phyloP scores from a whole-genome alignment of 2,888 invertebrate genomes.

The Lasioglossum pauxillum region DNA sequence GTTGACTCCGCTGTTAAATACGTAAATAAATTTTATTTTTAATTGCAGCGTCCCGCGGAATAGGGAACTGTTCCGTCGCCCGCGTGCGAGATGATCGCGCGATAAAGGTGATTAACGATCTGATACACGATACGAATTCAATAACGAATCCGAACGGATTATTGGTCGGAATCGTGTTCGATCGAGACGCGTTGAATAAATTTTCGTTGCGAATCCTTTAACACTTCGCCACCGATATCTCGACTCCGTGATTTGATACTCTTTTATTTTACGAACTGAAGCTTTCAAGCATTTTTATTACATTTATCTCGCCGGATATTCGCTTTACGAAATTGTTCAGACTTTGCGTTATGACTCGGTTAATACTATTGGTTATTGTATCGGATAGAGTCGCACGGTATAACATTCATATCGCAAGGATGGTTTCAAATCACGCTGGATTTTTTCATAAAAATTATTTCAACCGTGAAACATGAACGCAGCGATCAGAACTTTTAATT shows the following conservation, averaged over 20 bases:
- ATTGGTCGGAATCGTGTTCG: background rate
- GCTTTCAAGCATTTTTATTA: background rate
- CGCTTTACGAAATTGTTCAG: background rate
- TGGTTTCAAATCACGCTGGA: background rate
- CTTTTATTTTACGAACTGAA: background rate
- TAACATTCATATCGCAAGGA: background rate
- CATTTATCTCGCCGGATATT: background rate
- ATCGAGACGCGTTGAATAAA: slow-evolving; percentile 3
- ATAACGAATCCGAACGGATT: slow-evolving; percentile 10
- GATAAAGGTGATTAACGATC: slow-evolving; percentile 15
- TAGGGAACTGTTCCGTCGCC: background rate
- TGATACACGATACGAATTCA: slow-evolving; percentile 7
- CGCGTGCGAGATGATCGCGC: background rate
- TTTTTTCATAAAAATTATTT: background rate
- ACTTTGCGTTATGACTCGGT: background rate
- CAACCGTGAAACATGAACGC: background rate
- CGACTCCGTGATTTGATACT: background rate
- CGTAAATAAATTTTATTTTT: slow-evolving; percentile 10
- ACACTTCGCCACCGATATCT: background rate
- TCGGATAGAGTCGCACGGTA: background rate
- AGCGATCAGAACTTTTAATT: background rate
- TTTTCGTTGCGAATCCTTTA: background rate
- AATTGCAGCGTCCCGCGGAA: background rate
- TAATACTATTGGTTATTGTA: too few relatives aligned
- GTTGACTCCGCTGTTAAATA: background rate